A percentile compares a stretch with the other conserved stretches of the same genome.
Conservation (phyloP, 2,888 invertebrate species). For the Frankliniella fusca region DNA sequence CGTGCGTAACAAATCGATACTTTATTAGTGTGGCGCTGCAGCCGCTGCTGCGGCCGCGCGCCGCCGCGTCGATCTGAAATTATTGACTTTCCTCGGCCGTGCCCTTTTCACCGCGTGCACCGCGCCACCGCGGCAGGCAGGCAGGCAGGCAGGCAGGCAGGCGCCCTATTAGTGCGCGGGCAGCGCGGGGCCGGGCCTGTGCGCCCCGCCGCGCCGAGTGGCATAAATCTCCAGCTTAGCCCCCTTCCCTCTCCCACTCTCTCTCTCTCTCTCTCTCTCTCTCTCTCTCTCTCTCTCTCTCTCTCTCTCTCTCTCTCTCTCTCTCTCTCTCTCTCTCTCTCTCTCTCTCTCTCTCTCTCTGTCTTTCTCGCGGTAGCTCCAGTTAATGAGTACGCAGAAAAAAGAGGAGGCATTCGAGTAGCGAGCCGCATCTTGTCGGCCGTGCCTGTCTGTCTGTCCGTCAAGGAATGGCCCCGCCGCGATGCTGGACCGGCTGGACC, state of each 20-base stretch:
- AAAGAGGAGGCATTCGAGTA: not conserved
- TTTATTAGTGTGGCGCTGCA: no score
- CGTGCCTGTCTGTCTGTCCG: no score
- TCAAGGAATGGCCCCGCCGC: no score
- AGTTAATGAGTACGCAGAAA: constrained; percentile 26
- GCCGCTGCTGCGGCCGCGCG: not conserved
- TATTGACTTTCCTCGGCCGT: no score
- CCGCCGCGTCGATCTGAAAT: not conserved
- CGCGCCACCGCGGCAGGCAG: not conserved
- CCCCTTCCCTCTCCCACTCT: not conserved
- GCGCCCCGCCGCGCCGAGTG: no score
- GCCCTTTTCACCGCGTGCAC: not conserved
- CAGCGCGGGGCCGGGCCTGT: no score
- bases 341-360: not conserved
- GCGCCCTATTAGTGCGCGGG: not conserved
- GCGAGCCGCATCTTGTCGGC: not conserved
- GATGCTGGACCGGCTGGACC: not conserved
- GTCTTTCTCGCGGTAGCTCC: not conserved
- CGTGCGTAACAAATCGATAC: no score
- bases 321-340: not conserved
- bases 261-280: not conserved
- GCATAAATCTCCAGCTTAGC: no score
- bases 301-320: not conserved
- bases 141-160: not conserved
- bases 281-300: not conserved